These are phyloP conservation scores for Hemiprocne comata DNA, from an alignment of 2,113 vertebrate genomes.

Conservation along the genomic window DNA sequence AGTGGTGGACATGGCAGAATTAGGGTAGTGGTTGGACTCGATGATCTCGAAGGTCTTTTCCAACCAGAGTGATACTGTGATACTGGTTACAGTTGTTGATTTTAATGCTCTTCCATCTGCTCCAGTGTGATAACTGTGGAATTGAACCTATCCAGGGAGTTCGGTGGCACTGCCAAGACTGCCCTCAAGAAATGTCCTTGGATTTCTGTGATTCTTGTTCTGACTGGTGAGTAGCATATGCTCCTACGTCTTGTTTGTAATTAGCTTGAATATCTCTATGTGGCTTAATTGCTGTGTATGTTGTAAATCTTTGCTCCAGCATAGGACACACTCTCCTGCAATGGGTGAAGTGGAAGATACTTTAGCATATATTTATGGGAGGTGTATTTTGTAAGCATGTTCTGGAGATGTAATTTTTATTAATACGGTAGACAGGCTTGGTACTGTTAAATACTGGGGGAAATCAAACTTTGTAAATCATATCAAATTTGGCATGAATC, in stretches of 20 bases:
- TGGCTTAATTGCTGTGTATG: neutral
- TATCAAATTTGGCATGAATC: neutral
- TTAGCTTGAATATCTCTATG: neutral
- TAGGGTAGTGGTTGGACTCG: too few relatives aligned
- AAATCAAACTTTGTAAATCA: neutral
- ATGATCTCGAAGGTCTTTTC: too few relatives aligned
- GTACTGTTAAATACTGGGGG: neutral
- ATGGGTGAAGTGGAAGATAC: neutral
- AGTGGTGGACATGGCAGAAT: too few relatives aligned
- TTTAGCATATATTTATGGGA: neutral
- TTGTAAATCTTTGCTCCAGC: neutral
- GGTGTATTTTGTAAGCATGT: neutral
- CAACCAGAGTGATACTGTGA: too few relatives aligned
- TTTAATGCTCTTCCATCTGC: neutral
- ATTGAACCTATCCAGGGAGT: constrained; percentile 93
- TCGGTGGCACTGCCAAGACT: constrained; percentile 97
- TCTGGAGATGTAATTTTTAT: neutral
- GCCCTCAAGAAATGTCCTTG: constrained; percentile 89
- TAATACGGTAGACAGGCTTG: neutral
- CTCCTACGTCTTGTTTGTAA: neutral
- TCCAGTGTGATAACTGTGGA: constrained; percentile 93
- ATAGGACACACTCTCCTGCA: neutral
- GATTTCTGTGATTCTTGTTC: constrained; percentile 98
- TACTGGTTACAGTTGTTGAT: neutral
- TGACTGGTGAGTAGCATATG: constrained; percentile 86